phyloP scores from a whole-genome alignment of 2,797 vertebrate species.

The Muscicapa comitata region DNA sequence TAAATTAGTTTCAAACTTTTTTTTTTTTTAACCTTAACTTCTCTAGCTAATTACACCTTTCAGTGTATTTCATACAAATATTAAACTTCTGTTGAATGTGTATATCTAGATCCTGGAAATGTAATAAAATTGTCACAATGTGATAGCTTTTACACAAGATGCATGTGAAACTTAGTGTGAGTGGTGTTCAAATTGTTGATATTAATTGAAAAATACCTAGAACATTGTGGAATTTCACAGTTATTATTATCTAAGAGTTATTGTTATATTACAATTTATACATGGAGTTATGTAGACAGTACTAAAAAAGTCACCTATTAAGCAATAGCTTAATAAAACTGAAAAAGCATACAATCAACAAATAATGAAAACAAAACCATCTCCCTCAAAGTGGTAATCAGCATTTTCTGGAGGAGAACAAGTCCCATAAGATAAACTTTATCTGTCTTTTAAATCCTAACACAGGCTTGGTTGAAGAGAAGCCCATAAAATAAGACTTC shows the following conservation, averaged over 20 bases:
- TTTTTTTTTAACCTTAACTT: not conserved
- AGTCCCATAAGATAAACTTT: not conserved
- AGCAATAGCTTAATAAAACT: not conserved
- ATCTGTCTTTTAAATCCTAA: not conserved
- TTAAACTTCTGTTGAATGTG: not conserved
- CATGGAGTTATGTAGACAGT: not conserved
- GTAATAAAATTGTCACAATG: not conserved
- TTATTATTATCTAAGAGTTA: too few relatives aligned
- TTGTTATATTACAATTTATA: not conserved
- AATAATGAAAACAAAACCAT: not conserved
- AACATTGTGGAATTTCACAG: not conserved
- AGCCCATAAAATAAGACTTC: not conserved
- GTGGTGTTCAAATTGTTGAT: not conserved
- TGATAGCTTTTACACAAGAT: not conserved
- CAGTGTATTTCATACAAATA: not conserved
- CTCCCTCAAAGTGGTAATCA: not conserved
- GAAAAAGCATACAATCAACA: not conserved
- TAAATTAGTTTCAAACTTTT: not conserved
- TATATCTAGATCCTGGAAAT: not conserved
- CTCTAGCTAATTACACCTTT: not conserved
- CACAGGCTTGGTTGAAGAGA: not conserved
- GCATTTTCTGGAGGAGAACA: not conserved
- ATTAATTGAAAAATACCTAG: not conserved
- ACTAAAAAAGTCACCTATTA: not conserved
- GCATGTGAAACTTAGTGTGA: not conserved